Evolutionary conservation across 2,113 vertebrate species (phyloP).

Genomic region (Chionis minor): DNA sequence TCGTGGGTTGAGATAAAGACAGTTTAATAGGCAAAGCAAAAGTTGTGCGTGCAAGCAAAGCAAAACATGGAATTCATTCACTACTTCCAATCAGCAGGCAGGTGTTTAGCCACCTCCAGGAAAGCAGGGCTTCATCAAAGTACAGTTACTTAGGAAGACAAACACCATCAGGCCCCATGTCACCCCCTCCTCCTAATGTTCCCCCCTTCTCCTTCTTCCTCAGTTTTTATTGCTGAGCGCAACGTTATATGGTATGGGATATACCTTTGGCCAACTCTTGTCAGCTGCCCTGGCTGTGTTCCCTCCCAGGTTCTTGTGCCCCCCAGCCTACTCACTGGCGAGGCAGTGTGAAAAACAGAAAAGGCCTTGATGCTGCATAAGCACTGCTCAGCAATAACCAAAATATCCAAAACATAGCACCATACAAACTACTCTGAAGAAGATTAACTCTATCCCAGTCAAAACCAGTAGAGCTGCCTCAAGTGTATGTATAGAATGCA

Average conservation of each 20-base stretch:
- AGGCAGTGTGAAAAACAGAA: neutral
- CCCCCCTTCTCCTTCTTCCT: accelerated
- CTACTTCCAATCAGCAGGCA: neutral
- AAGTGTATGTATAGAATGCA: neutral
- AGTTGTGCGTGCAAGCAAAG: accelerated
- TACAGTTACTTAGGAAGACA: neutral
- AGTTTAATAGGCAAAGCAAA: neutral
- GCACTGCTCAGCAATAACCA: neutral
- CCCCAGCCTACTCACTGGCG: neutral
- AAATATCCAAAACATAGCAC: neutral
- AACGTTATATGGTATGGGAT: accelerated
- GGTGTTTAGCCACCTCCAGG: neutral
- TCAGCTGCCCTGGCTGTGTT: neutral
- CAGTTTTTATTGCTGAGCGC: neutral
- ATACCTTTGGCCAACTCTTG: neutral
- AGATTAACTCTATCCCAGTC: neutral
- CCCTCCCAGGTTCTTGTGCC: neutral
- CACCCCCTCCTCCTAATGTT: accelerated
- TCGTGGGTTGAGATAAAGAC: neutral
- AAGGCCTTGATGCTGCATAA: neutral
- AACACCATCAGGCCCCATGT: accelerated
- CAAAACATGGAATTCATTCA: neutral
- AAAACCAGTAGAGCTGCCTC: neutral
- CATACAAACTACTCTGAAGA: neutral
- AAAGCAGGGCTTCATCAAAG: neutral